Base-by-base conservation (phyloP, 1,140 invertebrate species). In the Hylyphantes graminicola region DNA sequence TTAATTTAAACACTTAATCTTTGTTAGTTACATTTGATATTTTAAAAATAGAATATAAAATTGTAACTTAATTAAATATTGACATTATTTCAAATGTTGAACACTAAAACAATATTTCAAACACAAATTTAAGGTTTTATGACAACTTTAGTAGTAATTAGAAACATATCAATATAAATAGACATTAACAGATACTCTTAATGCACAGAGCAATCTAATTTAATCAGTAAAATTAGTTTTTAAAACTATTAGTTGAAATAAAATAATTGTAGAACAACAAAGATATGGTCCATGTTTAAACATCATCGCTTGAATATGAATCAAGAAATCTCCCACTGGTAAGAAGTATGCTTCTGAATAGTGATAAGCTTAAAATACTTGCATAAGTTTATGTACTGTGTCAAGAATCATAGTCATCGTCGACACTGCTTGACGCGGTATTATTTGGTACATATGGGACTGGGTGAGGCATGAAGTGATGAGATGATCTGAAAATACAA, bases 401-500 rank as follows among this genome's bases (percentile, higher is more conserved):
- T 81, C 79, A 81, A 81, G 79, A 81, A 51, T 81, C 79, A 53
- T 81, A 81, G 54, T 81, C 79, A 81, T 81, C 79, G 54, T 81
- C 79, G 19, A 64, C 68, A 81, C 19, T 81, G n/a, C 54, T 80
- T 7, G 65, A 21, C 63, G 79, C 54, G 63, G 35, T 81, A 59
- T 54, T 81, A 73, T 67, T 81, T 73, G 79, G 54, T 63, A 73
- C 65, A 55, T 17, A 73, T 48, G 48, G 79, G 63, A 81, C 54
- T 54, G 65, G 67, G 63, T 73, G 68, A 63, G 79, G n/a, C 55
- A 81, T 53, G 59, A 73, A 73, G 53, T 81, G 68, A 81, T 81
- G 79, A 67, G 79, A 81, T 73, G 79, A 72, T 73, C 79, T 81
- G 51, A 17, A 21, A 73, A 81, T 5, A 17, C 6, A 35, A n/a